These are phyloP conservation scores for Pseudoatta argentina DNA, from an alignment of 1,140 invertebrate genomes.

Conservation along the genomic window DNA sequence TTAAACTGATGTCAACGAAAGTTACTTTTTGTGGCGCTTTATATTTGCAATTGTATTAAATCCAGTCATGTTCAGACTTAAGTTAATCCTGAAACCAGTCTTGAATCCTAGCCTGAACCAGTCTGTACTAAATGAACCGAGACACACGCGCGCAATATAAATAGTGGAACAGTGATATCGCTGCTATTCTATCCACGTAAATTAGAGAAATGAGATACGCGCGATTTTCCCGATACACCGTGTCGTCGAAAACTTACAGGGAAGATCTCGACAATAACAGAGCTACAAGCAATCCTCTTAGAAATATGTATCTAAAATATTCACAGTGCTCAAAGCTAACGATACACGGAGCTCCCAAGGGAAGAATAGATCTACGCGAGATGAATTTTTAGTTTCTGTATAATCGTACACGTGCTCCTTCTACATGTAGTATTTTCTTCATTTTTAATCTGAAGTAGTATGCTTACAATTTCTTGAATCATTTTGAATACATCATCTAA, in stretches of 20 bases:
- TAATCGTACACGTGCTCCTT: not conserved
- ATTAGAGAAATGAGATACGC: constrained; percentile 36
- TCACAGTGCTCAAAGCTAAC: constrained; percentile 44
- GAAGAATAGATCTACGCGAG: constrained; percentile 67
- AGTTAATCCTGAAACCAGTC: not conserved
- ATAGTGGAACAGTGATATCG: constrained; percentile 67
- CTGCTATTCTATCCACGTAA: constrained; percentile 59
- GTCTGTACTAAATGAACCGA: constrained; percentile 41
- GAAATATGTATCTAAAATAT: constrained; percentile 53
- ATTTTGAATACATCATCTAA: not conserved
- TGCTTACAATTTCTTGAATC: not conserved
- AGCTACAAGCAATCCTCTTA: constrained; percentile 65
- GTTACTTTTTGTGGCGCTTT: constrained; percentile 56
- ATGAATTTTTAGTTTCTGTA: constrained; percentile 2
- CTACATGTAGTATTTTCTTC: not conserved
- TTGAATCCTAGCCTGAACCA: not conserved
- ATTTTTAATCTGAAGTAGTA: constrained; percentile 1
- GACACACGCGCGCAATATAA: constrained; percentile 56
- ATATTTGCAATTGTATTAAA: constrained; percentile 17
- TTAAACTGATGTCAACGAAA: not conserved
- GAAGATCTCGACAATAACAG: constrained; percentile 73
- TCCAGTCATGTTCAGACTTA: not conserved
- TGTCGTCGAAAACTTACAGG: constrained; percentile 42
- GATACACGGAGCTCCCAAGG: not conserved
- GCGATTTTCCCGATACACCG: constrained; percentile 14